A percentile compares a stretch with the other conserved stretches of the same genome.
phyloP scores from a whole-genome alignment of 2,113 vertebrate species.

The Pangasianodon gigas region DNA sequence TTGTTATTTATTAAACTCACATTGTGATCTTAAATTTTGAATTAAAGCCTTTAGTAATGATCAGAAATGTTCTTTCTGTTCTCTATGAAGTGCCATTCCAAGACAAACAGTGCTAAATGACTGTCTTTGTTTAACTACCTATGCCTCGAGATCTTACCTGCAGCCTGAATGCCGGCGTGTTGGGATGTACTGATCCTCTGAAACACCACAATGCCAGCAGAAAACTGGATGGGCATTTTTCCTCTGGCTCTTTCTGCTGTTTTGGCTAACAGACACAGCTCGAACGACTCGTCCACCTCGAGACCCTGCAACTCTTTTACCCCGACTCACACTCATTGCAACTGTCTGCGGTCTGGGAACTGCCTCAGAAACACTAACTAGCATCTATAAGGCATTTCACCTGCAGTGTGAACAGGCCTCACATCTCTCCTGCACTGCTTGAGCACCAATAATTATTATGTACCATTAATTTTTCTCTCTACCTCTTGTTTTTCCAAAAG shows the following conservation, averaged over 20 bases:
- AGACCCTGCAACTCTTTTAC: slow-evolving; percentile 33
- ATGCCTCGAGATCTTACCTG: slow-evolving; percentile 59
- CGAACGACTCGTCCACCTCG: slow-evolving; percentile 53
- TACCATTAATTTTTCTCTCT: background rate
- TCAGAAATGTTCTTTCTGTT: background rate
- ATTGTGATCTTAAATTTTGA: background rate
- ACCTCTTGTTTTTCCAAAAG: background rate
- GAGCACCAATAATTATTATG: background rate
- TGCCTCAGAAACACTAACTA: background rate
- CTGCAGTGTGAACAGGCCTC: background rate
- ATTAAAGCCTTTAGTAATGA: background rate
- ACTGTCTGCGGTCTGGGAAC: background rate
- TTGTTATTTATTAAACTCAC: background rate
- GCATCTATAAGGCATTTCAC: slow-evolving; percentile 6
- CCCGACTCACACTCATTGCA: background rate
- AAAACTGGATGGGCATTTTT: slow-evolving; percentile 52
- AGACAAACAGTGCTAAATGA: background rate
- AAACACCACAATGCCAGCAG: slow-evolving; percentile 56
- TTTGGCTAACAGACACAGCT: slow-evolving; percentile 25
- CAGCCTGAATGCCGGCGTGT: slow-evolving; percentile 37
- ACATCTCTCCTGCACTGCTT: background rate
- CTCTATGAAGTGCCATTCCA: background rate
- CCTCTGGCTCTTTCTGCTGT: background rate
- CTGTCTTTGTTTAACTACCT: background rate
- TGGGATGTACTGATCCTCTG: slow-evolving; percentile 59